Percentiles rank a stretch among this genome's conserved stretches.
These are phyloP conservation scores for Mythimna vitellina DNA, from an alignment of 2,888 invertebrate species.

Conservation along the genomic window DNA sequence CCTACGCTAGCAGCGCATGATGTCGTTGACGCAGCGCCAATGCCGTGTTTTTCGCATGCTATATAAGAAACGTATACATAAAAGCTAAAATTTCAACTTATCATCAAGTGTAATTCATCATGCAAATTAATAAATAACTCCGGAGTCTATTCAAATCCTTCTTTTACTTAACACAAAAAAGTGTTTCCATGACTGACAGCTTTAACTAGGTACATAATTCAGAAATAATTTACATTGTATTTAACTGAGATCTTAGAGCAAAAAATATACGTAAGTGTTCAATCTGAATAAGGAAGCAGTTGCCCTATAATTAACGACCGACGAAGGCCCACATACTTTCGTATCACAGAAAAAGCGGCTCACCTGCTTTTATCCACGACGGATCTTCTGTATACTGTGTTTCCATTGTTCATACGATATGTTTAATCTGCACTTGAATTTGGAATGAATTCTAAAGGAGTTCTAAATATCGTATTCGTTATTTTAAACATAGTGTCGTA, in stretches of 20 bases:
- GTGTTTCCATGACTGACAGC: conserved; percentile 54
- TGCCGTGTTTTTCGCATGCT: not conserved
- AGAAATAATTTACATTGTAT: conserved; percentile 34
- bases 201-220: conserved; percentile 30
- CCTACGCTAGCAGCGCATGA: too few species aligned
- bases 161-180: conserved; percentile 12
- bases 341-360: conserved; percentile 80
- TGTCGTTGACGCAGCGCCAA: not conserved
- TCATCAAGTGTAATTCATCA: conserved; percentile 41
- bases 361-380: conserved; percentile 80
- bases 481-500: too few species aligned
- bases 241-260: conserved; percentile 47
- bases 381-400: conserved; percentile 71
- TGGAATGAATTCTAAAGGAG: not conserved
- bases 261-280: conserved; percentile 54
- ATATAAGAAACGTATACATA: not conserved
- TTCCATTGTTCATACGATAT: conserved; percentile 64
- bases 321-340: conserved; percentile 81
- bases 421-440: not conserved
- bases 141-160: conserved; percentile 24
- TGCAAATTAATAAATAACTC: conserved; percentile 15
- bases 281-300: conserved; percentile 78
- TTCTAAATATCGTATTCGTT: too few species aligned
- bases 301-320: conserved; percentile 83
- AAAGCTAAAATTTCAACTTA: conserved; percentile 33